Evolutionary conservation across 2,888 invertebrate species (phyloP), one percentile per base, ranked within the genome.

Genomic region (Drosophila sordidula): DNA sequence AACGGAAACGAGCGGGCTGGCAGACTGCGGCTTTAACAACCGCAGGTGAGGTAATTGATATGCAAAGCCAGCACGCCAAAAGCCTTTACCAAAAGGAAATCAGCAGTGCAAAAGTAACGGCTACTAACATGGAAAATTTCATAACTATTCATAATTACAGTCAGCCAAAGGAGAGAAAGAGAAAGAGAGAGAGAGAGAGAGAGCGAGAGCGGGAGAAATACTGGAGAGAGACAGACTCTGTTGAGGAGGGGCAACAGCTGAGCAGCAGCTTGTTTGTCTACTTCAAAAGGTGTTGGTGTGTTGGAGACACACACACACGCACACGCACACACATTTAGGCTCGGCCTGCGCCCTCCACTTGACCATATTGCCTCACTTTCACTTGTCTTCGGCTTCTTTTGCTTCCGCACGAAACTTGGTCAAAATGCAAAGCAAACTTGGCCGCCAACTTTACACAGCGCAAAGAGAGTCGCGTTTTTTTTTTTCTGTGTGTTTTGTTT

Each of bases 401-500:
- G 82, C 89, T 86, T 89, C 89, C 89, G 89, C 74, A 73, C 70
- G 76, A 81, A 85, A 87, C 89, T 86, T 84, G 83, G 84, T 88
- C 87, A 88, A 84, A 88, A 84, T 88, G 84, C 87, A 80, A 88
- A 84, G 70, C 69, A 80, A 86, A 87, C 89, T 83, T 83, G 89
- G 81, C 64, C 80, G 58, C 70, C 69, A 83, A 83, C 68, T 63
- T 41, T 54, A 62, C 51, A 47, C 54, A 44, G 58, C 38, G 32
- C 26, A 38, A 52, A 59, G 68, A 56, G 59, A 52, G 52, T 41
- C 32, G 47, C 46, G 22, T 45, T 14, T 8, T 39, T 39, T 57
- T 11, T 22, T 16, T 16, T 18, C 39, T 29, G 22, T 26, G 14
- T 29, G 12, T 5, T 26, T 16, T 16, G 42, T 34, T 47, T 26